These are phyloP conservation scores for Gavialis gangeticus DNA, from an alignment of 2,113 vertebrate species.

Conservation along the genomic window DNA sequence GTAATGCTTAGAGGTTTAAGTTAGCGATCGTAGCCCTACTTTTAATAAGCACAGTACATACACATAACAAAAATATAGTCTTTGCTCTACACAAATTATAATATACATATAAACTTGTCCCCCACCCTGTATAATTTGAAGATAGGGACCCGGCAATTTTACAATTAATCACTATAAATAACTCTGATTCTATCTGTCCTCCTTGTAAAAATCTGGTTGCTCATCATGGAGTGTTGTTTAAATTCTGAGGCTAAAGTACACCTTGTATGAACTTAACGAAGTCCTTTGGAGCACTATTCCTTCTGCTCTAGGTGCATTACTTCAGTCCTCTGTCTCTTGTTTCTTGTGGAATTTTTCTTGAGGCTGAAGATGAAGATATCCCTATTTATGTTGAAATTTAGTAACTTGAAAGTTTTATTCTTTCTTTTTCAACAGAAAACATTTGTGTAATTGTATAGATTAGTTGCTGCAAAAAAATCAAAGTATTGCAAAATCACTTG, in stretches of 20 bases:
- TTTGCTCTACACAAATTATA: neutral
- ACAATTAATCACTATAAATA: neutral
- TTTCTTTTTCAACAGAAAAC: neutral
- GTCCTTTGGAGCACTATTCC: neutral
- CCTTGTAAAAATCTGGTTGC: neutral
- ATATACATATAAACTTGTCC: neutral
- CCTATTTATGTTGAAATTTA: neutral
- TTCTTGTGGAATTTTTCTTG: neutral
- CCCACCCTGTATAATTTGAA: neutral
- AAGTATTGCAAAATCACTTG: neutral
- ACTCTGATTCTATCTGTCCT: neutral
- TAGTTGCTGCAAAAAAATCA: neutral
- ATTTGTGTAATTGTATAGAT: rapidly evolving
- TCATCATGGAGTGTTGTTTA: neutral
- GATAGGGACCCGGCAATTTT: neutral
- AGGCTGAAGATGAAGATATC: neutral
- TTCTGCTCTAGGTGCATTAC: neutral
- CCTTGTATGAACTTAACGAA: neutral
- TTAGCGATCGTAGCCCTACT: neutral
- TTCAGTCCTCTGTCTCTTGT: neutral
- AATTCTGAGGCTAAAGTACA: neutral
- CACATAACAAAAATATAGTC: neutral
- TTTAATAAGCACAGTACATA: neutral
- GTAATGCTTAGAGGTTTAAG: neutral
- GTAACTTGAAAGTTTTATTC: neutral